Percentiles rank a stretch among this genome's conserved stretches.
These are phyloP conservation scores for Nerophis ophidion DNA, from an alignment of 2,113 vertebrate species.

Conservation along the genomic window DNA sequence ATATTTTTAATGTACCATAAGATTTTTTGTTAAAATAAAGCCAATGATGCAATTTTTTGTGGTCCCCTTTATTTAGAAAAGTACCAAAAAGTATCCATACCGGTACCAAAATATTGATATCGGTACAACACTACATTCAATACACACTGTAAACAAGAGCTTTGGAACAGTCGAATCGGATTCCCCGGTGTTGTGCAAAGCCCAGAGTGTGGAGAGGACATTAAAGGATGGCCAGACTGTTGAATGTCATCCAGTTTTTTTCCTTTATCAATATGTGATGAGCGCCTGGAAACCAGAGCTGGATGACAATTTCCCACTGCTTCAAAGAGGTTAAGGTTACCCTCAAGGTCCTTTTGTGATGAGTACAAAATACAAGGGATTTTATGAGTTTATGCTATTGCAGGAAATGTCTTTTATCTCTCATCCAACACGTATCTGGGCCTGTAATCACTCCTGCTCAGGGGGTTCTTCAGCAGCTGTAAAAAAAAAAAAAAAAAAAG, in stretches of 20 bases:
- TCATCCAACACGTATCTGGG: constrained; percentile 35
- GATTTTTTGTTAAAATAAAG: no score
- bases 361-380: background rate
- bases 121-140: constrained; percentile 43
- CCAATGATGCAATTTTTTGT: no score
- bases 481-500: constrained; percentile 26
- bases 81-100: no score
- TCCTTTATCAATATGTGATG: constrained; percentile 59
- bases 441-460: constrained; percentile 38
- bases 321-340: constrained; percentile 27
- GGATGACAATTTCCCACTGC: constrained; percentile 36
- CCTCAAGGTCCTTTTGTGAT: constrained; percentile 9
- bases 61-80: no score
- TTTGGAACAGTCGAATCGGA: constrained; percentile 40
- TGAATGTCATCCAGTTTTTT: constrained; percentile 40
- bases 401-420: constrained; percentile 36
- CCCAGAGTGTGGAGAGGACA: constrained; percentile 12
- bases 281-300: constrained; percentile 48
- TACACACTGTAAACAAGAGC: constrained; percentile 56
- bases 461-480: constrained; percentile 41
- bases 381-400: background rate
- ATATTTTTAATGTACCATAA: no score
- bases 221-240: constrained; percentile 27
- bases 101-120: no score
- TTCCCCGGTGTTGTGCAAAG: constrained; percentile 41